Percentiles rank a stretch among this genome's conserved stretches.
These are phyloP conservation scores for Tenthredo notha DNA, from an alignment of 2,888 invertebrate species.

Conservation along the genomic window DNA sequence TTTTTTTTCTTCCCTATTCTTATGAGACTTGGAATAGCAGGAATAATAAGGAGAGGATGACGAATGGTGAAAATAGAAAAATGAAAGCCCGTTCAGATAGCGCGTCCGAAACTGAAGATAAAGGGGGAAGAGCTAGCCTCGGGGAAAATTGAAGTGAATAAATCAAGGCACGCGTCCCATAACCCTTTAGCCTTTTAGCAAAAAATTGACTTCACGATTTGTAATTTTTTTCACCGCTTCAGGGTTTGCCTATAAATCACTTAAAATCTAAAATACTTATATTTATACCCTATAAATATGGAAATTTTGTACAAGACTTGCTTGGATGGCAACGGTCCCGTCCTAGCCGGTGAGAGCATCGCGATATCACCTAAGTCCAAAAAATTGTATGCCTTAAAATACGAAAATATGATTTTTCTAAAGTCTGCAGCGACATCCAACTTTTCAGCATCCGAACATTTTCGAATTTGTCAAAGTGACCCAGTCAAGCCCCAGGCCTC, in stretches of 20 bases:
- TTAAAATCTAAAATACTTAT: slow-evolving; percentile 47
- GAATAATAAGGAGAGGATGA: neutral
- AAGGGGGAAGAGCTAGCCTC: neutral
- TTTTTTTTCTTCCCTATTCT: neutral
- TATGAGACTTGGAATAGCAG: neutral
- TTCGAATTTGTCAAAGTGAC: slow-evolving; percentile 27
- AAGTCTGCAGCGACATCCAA: neutral
- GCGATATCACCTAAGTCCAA: slow-evolving; percentile 32
- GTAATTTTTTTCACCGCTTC: slow-evolving; percentile 46
- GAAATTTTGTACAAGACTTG: slow-evolving; percentile 29
- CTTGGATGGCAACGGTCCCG: slow-evolving; percentile 8
- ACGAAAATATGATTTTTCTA: slow-evolving; percentile 9
- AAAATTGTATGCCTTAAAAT: slow-evolving; percentile 14
- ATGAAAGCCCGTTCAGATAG: slow-evolving; percentile 18
- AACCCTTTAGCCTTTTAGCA: slow-evolving; percentile 48
- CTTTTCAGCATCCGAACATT: neutral
- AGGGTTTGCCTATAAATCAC: slow-evolving; percentile 46
- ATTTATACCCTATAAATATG: slow-evolving; percentile 51
- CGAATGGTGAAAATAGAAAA: slow-evolving; percentile 41
- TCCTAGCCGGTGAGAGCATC: neutral
- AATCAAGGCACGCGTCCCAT: slow-evolving; percentile 56
- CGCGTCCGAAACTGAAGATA: slow-evolving; percentile 9
- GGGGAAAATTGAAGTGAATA: slow-evolving; percentile 60
- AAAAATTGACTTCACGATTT: slow-evolving; percentile 48
- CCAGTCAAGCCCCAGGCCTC: slow-evolving; percentile 1